Percentiles rank a stretch among this genome's conserved stretches.
phyloP scores from a whole-genome alignment of 64 coral and sea anemone genomes.

The Dendronephthya gigantea region DNA sequence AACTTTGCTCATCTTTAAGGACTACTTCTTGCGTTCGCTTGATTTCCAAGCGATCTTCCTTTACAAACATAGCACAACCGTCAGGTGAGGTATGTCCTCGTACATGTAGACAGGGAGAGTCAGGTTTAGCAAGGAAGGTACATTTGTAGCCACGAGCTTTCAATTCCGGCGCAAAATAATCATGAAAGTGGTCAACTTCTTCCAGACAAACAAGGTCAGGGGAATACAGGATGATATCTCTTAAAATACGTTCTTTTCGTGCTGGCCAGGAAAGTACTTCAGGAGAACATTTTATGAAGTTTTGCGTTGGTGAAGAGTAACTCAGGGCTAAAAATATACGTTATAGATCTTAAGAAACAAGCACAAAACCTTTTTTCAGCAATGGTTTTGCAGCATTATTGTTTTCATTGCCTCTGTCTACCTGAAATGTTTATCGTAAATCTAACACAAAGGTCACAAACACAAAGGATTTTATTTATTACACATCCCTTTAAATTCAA shows the following conservation, averaged over 20 bases:
- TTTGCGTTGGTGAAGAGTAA: conserved; percentile 59
- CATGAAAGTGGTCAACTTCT: conserved; percentile 93
- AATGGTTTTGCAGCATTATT: no score
- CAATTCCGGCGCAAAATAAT: conserved; percentile 58
- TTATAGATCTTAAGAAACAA: not conserved
- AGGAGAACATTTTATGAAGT: conserved; percentile 79
- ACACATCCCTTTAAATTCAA: no score
- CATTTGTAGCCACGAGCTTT: conserved; percentile 60
- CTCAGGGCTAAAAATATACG: conserved; percentile 60
- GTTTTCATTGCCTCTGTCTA: no score
- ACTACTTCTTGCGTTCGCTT: not conserved
- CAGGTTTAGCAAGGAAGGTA: conserved; percentile 48
- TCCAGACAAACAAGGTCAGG: conserved; percentile 72
- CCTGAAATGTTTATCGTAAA: no score
- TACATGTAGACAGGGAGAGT: conserved; percentile 82
- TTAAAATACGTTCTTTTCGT: conserved; percentile 55
- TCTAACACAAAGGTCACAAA: no score
- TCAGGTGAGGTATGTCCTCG: conserved; percentile 70
- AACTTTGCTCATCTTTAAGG: not conserved
- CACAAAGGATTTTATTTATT: no score
- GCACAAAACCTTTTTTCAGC: not conserved
- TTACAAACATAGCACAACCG: conserved; percentile 29
- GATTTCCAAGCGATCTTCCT: not conserved
- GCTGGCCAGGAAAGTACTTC: conserved; percentile 56
- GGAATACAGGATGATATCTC: conserved; percentile 59